Conservation (phyloP, 2,113 vertebrate genomes). For the Etheostoma cragini region DNA sequence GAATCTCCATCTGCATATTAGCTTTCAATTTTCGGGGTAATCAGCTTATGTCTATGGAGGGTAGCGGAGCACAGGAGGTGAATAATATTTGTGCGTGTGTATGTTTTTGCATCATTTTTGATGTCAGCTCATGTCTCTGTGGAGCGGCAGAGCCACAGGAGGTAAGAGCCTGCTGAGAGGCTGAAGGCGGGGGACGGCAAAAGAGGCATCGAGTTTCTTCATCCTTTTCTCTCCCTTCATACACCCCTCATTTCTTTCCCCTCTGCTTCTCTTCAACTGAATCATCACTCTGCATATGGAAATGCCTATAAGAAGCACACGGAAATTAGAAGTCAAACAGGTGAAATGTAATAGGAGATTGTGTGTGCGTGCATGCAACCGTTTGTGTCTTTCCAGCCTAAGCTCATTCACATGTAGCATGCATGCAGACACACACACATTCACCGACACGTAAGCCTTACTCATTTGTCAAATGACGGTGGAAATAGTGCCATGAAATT, state of each 20-base stretch:
- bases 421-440: neutral
- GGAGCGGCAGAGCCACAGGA: slow-evolving; percentile 60
- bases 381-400: neutral
- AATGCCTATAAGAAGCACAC: slow-evolving; percentile 16
- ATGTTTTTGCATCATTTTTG: slow-evolving; percentile 62
- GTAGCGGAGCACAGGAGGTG: slow-evolving; percentile 53
- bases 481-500: slow-evolving; percentile 45
- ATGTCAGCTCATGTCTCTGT: slow-evolving; percentile 70
- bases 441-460: slow-evolving; percentile 33
- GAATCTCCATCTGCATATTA: slow-evolving; percentile 43
- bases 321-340: slow-evolving; percentile 55
- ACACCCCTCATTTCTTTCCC: slow-evolving; percentile 5
- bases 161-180: slow-evolving; percentile 60
- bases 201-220: slow-evolving; percentile 50
- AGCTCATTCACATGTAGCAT: neutral
- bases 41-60: slow-evolving; percentile 60
- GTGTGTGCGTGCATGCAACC: neutral
- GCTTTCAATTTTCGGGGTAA: slow-evolving; percentile 69
- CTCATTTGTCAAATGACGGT: slow-evolving; percentile 50
- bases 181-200: slow-evolving; percentile 58
- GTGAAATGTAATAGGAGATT: slow-evolving; percentile 36
- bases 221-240: slow-evolving; percentile 36
- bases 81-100: slow-evolving; percentile 38
- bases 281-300: slow-evolving; percentile 37
- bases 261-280: slow-evolving; percentile 29